These are phyloP conservation scores for Artibeus lituratus DNA, from an alignment of 2,797 vertebrate species.

Conservation along the genomic window DNA sequence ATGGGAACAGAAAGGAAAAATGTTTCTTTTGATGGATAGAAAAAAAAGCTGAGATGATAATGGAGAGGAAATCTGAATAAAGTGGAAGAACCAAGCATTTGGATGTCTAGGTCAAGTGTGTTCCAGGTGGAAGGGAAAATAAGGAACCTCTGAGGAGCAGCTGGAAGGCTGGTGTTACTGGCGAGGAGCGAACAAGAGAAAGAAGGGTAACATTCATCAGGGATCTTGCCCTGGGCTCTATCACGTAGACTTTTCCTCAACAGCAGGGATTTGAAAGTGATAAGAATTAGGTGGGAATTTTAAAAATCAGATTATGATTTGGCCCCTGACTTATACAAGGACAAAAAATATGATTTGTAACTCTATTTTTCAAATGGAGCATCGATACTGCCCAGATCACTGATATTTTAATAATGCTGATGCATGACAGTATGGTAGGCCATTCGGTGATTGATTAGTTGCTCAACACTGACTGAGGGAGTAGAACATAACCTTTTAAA, in stretches of 20 bases:
- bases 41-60: not conserved
- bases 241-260: not conserved
- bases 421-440: not conserved
- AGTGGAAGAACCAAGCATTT: not conserved
- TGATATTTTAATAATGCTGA: not conserved
- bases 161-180: not conserved
- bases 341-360: not conserved
- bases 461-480: not conserved
- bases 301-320: not conserved
- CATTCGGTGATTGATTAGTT: not conserved
- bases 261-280: not conserved
- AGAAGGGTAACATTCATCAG: not conserved
- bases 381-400: not conserved
- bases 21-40: not conserved
- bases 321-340: not conserved
- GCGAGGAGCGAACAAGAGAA: not conserved
- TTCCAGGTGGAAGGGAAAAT: not conserved
- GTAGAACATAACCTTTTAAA: not conserved
- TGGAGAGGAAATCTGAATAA: not conserved
- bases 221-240: not conserved
- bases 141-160: not conserved
- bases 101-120: not conserved
- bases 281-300: not conserved
- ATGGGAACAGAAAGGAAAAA: not conserved
- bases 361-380: not conserved